phyloP scores from a whole-genome alignment of 2,888 invertebrate species.

The Poecilobothrus nobilitatus region DNA sequence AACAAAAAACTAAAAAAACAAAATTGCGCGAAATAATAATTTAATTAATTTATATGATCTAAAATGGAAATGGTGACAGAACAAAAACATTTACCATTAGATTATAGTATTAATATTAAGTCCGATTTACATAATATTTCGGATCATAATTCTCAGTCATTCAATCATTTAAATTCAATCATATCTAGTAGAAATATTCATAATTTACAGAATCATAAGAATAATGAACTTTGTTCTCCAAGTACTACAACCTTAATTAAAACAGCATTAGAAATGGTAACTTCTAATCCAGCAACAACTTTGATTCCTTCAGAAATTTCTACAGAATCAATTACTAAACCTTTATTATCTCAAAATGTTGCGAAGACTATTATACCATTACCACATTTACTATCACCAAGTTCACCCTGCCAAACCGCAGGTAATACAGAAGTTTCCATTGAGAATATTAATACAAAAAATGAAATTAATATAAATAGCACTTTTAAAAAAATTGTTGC shows the following conservation, averaged over 20 bases:
- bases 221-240: not conserved
- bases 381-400: too few species aligned
- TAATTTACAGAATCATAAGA: too few species aligned
- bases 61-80: constrained; percentile 20
- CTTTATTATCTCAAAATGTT: not conserved
- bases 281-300: not conserved
- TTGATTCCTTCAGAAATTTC: not conserved
- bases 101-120: constrained; percentile 22
- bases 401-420: too few species aligned
- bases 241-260: not conserved
- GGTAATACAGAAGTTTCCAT: too few species aligned
- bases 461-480: not conserved
- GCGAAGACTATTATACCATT: too few species aligned
- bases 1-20: too few species aligned
- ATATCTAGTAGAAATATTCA: not conserved
- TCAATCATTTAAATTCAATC: not conserved
- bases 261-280: not conserved
- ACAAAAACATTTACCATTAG: constrained; percentile 22
- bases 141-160: not conserved
- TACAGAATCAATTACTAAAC: not conserved
- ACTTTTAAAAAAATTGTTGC: not conserved
- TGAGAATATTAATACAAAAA: not conserved
- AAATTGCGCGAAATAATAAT: too few species aligned
- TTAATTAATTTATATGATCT: too few species aligned
- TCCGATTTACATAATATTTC: constrained; percentile 15